Evolutionary conservation across 1,140 invertebrate species (phyloP).

Genomic region (Eufriesea mexicana): DNA sequence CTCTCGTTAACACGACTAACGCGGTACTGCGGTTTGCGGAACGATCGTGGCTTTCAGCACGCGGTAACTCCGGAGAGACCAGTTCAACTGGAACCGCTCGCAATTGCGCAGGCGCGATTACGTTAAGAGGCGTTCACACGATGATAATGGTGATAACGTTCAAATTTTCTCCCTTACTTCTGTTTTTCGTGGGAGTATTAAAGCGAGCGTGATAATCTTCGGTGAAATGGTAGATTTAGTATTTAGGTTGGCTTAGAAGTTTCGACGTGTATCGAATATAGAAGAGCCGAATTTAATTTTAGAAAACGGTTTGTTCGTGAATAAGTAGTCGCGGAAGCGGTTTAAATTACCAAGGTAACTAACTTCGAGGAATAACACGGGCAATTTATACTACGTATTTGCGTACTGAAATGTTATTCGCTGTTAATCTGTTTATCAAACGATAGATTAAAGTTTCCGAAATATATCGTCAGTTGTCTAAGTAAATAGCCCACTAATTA

Average conservation of each 20-base stretch:
- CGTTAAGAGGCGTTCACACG: constrained; percentile 47
- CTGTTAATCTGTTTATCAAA: neutral
- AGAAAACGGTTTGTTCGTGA: constrained; percentile 1
- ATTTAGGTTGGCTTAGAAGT: neutral
- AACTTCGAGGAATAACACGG: neutral
- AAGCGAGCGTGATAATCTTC: neutral
- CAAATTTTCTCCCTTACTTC: neutral
- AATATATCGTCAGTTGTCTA: neutral
- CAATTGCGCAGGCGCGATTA: constrained; percentile 42
- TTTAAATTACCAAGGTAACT: constrained; percentile 1
- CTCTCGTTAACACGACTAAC: constrained; percentile 1
- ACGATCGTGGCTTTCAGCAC: constrained; percentile 58
- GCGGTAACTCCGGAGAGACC: constrained; percentile 48
- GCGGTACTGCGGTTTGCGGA: constrained; percentile 42
- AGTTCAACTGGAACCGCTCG: constrained; percentile 47
- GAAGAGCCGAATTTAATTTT: constrained; percentile 9
- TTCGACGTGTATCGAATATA: constrained; percentile 1
- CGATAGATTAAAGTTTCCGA: neutral
- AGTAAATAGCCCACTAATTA: neutral
- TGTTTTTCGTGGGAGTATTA: too few relatives aligned
- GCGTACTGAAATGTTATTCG: neutral
- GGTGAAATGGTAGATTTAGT: neutral
- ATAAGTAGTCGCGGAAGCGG: neutral
- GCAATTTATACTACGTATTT: neutral
- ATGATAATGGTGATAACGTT: constrained; percentile 22